Evolutionary conservation across 2,797 vertebrate genomes (phyloP), one percentile per base, ranked within the genome.

Genomic region (Myotis vivesi): DNA sequence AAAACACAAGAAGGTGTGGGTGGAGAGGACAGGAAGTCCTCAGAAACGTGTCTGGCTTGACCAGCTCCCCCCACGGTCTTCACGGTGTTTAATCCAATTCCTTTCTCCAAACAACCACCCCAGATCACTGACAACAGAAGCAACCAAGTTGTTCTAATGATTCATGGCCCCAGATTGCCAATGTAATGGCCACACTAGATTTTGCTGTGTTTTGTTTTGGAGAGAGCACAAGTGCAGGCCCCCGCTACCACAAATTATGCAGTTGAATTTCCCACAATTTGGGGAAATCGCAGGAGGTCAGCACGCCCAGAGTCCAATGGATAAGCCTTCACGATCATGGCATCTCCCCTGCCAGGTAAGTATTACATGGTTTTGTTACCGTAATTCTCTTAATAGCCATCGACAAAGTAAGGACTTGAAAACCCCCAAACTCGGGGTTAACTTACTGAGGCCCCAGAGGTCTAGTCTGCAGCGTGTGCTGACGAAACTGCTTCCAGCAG

Each of bases 41-140:
- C n/a, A 5, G 71, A 71, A 51, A 38, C 53, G 0, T 0, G 15
- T 28, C 46, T 25, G n/a, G 57, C 46, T 10, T 36, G 44, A 8
- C 59, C 81, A 8, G 77, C 72, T 38, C 12, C 2, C 23, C 22
- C 25, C 6, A 59, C 8, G 4, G 22, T 30, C 77, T 76, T 68
- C 55, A 20, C 4, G 1, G 11, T 0, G 5, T 71, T 91, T 82
- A 53, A 69, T 64, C 72, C 87, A 49, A 44, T 62, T 81, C 66
- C 89, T 87, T 84, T 53, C 95, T 92, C 28, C 93, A 96, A 92
- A 86, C 89, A 93, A 79, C 28, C 73, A 17, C 23, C 8, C 17
- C 0, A 44, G 85, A 51, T 71, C 83, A 81, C 20, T 59, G 93
- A 49, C 59, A 64, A 16, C 76, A 73, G 71, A 82, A 30, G 66